A percentile compares a stretch with the other conserved stretches of the same genome.
Evolutionary conservation across 2,113 vertebrate genomes (phyloP).

Genomic region (Delphinapterus leucas): DNA sequence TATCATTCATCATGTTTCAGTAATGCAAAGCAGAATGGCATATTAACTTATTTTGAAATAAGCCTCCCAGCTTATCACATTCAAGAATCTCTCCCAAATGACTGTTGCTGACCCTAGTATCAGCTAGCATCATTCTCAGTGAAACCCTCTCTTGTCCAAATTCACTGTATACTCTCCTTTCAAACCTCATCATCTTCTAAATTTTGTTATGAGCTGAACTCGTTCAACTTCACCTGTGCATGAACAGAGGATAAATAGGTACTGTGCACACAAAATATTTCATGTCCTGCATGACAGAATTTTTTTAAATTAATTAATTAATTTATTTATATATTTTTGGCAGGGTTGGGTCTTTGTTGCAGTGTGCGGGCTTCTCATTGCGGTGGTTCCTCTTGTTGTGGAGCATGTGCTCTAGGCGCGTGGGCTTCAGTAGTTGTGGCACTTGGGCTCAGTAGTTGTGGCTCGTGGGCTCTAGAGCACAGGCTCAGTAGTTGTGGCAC

Average conservation of each 20-base stretch:
- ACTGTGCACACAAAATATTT: constrained; percentile 31
- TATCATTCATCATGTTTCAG: constrained; percentile 50
- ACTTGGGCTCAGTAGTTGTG: no score
- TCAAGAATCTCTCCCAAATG: constrained; percentile 6
- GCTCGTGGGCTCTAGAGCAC: no score
- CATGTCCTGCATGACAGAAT: not conserved
- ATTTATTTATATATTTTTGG: no score
- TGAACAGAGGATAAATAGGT: constrained; percentile 4
- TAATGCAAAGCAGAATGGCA: constrained; percentile 38
- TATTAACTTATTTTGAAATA: constrained; percentile 57
- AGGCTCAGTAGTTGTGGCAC: no score
- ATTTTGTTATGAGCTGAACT: constrained; percentile 5
- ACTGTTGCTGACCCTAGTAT: not conserved
- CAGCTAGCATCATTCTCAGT: constrained; percentile 12
- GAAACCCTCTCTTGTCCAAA: not conserved
- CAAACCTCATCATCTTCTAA: not conserved
- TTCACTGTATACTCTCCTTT: constrained; percentile 25
- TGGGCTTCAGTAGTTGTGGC: no score
- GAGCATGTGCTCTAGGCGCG: no score
- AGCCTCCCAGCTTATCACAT: not conserved
- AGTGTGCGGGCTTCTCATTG: no score
- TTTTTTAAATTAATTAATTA: no score
- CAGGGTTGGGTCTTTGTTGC: no score
- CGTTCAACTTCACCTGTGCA: not conserved
- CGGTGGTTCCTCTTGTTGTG: no score